Evolutionary conservation across 2,113 vertebrate species (phyloP).

Genomic region (Pluvianellus socialis): DNA sequence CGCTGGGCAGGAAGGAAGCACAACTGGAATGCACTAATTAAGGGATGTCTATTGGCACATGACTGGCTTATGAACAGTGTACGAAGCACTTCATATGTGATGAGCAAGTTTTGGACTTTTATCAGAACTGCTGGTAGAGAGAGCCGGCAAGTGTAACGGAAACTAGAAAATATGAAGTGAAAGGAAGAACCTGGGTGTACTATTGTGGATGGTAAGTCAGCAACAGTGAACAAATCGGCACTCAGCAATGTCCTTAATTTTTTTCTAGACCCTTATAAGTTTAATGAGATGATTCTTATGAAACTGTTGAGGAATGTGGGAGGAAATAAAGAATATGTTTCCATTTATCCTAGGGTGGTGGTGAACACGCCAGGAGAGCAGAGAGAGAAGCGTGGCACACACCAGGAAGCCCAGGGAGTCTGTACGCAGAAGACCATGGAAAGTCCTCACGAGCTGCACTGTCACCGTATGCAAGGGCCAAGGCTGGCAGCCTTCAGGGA

Average conservation of each 20-base stretch:
- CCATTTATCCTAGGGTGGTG: not conserved
- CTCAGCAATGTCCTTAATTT: not conserved
- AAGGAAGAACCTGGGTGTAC: not conserved
- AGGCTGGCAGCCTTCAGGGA: not conserved
- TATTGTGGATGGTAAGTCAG: not conserved
- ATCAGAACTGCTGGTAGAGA: not conserved
- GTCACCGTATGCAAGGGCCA: not conserved
- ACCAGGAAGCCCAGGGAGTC: rapidly evolving
- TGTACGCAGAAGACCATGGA: not conserved
- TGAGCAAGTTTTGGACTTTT: not conserved
- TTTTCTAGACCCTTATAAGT: not conserved
- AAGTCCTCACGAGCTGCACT: not conserved
- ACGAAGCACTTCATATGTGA: not conserved
- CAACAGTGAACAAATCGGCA: not conserved
- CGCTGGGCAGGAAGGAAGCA: not conserved
- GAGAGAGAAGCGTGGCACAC: not conserved
- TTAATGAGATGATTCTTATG: not conserved
- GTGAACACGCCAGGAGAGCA: not conserved
- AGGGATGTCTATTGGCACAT: not conserved
- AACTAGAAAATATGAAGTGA: not conserved
- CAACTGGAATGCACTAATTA: rapidly evolving
- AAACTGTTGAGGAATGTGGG: not conserved
- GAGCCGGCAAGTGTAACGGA: not conserved
- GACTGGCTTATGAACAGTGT: not conserved
- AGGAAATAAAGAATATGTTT: not conserved